Evolutionary conservation across 1,140 invertebrate species (phyloP), one percentile per base, ranked within the genome.

Genomic region (Aphis gossypii): DNA sequence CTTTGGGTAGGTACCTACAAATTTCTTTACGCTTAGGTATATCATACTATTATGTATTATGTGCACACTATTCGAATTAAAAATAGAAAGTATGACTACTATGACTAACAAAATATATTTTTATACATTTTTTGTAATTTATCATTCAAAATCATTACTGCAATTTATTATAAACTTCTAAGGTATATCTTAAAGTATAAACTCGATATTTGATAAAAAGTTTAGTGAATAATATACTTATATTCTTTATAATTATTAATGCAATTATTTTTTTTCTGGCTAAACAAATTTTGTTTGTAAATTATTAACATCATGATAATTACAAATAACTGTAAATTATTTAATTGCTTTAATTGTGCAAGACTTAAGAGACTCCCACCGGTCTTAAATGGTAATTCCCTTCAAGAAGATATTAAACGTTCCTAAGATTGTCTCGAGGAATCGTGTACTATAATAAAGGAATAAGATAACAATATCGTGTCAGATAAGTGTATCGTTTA

Each of bases 311-410:
- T 54, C 21, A 44, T 44, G 18, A 76, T 60, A 68, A 91, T 46
- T 68, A 46, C 38, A 76, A 91, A 76, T 91, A 91, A 91, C 54
- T 91, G 38, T 68, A 91, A 87, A 68, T 91, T 44, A 91, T 91
- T 91, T 44, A 76, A 68, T 91, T 91, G 46, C 54, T 41, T 91
- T 91, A 68, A 68, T 91, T 68, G 41, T 68, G 44, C 56, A 91
- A 44, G 25, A 91, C 90, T 91, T 46, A 41, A 91, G 56, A 23
- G 90, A 91, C 38, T 91, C 38, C 30, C 60, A 21, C 20, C 38
- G 56, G 90, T 46, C 56, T 41, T 68, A 91, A 91, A 68, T 46
- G 56, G 11, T n/a, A 91, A 91, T 68, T 76, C 90, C 30, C 56
- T 68, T 11, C 14, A 68, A 91, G 90, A 44, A 8, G 25, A 68